Conservation (phyloP, 2,888 invertebrate genomes). For the Isotomurus palustris region DNA sequence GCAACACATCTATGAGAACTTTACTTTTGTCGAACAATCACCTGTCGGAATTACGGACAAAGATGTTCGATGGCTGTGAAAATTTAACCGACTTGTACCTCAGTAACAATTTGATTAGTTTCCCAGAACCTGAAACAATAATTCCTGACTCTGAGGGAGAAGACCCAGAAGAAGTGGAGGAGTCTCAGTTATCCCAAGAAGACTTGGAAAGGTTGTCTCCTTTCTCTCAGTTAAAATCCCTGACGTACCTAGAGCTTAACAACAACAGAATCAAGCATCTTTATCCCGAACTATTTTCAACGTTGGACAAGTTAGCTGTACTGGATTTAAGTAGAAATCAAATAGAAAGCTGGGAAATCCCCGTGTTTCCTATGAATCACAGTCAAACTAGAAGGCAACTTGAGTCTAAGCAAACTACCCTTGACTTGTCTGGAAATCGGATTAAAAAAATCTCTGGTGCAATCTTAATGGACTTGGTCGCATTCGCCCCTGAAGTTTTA, state of each 20-base stretch:
- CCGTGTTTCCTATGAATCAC: slow-evolving; percentile 50
- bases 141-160: too few species aligned
- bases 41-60: slow-evolving; percentile 1
- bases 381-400: background rate
- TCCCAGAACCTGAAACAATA: slow-evolving; percentile 1
- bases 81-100: slow-evolving; percentile 19
- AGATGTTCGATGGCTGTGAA: slow-evolving; percentile 31
- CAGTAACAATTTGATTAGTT: slow-evolving; percentile 8
- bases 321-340: slow-evolving; percentile 57
- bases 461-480: slow-evolving; percentile 56
- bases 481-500: slow-evolving; percentile 49
- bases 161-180: background rate
- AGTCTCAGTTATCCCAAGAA: too few species aligned
- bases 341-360: slow-evolving; percentile 57
- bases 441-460: slow-evolving; percentile 57
- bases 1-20: slow-evolving; percentile 2
- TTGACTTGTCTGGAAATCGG: slow-evolving; percentile 56
- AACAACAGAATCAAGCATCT: slow-evolving; percentile 56
- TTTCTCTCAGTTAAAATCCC: slow-evolving; percentile 31
- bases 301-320: slow-evolving; percentile 52
- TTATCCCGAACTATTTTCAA: slow-evolving; percentile 47
- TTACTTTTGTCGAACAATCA: slow-evolving; percentile 21
- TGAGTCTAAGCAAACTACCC: slow-evolving; percentile 47
- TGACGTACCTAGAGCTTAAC: slow-evolving; percentile 54
- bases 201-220: slow-evolving; percentile 4